Base-by-base conservation (phyloP, 2,888 invertebrate genomes). In the Heliothis peltigera region DNA sequence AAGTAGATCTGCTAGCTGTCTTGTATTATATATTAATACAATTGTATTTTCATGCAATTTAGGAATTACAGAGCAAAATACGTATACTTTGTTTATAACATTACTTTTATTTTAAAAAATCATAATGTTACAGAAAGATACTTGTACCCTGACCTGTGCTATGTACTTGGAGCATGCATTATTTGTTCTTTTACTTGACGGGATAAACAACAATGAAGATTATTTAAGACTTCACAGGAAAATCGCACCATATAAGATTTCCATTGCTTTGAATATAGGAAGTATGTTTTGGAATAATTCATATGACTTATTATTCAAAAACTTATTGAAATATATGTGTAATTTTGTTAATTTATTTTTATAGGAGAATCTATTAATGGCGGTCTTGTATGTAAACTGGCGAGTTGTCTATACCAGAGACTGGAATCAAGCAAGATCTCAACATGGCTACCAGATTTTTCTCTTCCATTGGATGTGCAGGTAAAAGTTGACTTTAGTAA, bases 161-260 rank as follows among this genome's bases (percentile, higher is more conserved):
- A 92, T 95, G 70, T 89, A 89, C 66, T 81, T 96, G 68, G 95
- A 96, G 77, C 89, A 88, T 71, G 95, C 96, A 63, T 84, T 96
- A 48, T 78, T 96, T n/a, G 94, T 95, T 59, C 86, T 96, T 28
- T 82, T 97, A 64, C 92, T 96, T 77, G 96, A 97, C 90, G 96
- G 96, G 18, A 91, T 94, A 4, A 86, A 94, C 74, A 96, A 96
- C 74, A 93, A 95, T 75, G 93, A 95, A 76, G 92, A 95, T 70
- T 95, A 91, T 71, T 89, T 97, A 52, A 92, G 95, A 67, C 92
- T 97, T 46, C 97, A 98, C 83, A 95, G 97, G 64, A 97, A 96
- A 89, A 91, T 98, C 64, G 96, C 97, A 15, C 98, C 98, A 0
- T 98, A 96, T 84, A 98, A 98, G 94, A 96, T 97, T 66, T 95